Base-by-base conservation (phyloP, 2,797 vertebrate species). In the Lateolabrax maculatus region DNA sequence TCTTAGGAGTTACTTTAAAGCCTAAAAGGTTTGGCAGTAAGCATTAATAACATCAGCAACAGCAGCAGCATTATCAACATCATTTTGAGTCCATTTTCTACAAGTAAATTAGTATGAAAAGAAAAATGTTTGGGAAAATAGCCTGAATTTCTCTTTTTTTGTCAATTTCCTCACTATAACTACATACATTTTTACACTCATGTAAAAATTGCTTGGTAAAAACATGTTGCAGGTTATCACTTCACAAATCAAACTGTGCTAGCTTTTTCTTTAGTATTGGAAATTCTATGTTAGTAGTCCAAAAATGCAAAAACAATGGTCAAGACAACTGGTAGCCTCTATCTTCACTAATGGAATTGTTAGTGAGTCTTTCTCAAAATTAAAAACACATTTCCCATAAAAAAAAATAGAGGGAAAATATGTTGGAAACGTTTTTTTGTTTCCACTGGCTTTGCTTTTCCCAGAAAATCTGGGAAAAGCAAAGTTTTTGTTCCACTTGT, bases 311-410 rank as follows among this genome's bases (percentile, higher is more conserved):
- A 53, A 41, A 70, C 67, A 71, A 66, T 19, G 25, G 27, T 34
- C 12, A 48, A 49, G 61, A 49, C 15, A 51, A 65, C 25, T 64
- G 44, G 55, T 61, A 29, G 34, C 31, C n/a, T 61, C 16, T 21
- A 48, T 72, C 39, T 61, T 41, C 36, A 49, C 19, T 11, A 29
- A 13, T 18, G 48, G 25, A 60, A 39, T 21, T 34, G 31, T 34
- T 34, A 34, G 31, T 6, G 6, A 51, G n/a, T 25, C 9, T 23
- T 51, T 23, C 10, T 12, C 9, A 29, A 70, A 79, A 87, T 81
- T 16, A 79, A 83, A 75, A 69, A 79, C 86, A 83, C 55, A 80
- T 84, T 81, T 61, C 16, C 49, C 15, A 49, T 29, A 27, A 48
- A 65, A 60, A 63, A 43, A 43, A 36, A 64, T 10, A 16, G 23